These are phyloP conservation scores for Sebastes jordani DNA, from an alignment of 2,797 vertebrate species.

Conservation along the genomic window DNA sequence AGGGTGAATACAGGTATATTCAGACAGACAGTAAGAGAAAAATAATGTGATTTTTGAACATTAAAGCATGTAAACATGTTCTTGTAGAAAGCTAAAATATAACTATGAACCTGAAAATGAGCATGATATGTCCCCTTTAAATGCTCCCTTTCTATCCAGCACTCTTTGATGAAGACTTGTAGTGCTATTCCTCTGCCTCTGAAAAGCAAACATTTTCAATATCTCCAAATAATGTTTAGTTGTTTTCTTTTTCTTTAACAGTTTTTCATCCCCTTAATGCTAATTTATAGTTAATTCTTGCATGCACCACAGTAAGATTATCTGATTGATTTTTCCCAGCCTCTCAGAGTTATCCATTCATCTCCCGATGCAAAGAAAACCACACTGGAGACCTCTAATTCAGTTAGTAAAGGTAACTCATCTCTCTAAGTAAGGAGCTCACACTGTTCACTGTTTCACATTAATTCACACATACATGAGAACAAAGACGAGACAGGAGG, in stretches of 20 bases:
- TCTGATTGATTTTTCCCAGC: neutral
- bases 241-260: neutral
- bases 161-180: conserved; percentile 40
- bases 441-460: neutral
- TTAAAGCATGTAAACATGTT: neutral
- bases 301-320: neutral
- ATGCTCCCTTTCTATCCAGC: neutral
- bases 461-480: conserved; percentile 3
- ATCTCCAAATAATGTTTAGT: neutral
- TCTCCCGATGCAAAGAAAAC: conserved; percentile 9
- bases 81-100: neutral
- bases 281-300: conserved; percentile 1
- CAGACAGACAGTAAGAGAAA: neutral
- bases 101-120: neutral
- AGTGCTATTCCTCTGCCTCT: conserved; percentile 6
- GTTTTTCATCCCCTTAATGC: neutral
- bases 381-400: neutral
- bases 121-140: neutral
- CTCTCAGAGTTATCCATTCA: neutral
- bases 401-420: conserved; percentile 5
- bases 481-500: neutral
- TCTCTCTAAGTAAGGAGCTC: neutral
- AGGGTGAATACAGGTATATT: neutral
- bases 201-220: neutral
- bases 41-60: neutral